A percentile compares a stretch with the other conserved stretches of the same genome.
Conservation (phyloP, 2,113 vertebrate genomes). For the Pluvianellus socialis region DNA sequence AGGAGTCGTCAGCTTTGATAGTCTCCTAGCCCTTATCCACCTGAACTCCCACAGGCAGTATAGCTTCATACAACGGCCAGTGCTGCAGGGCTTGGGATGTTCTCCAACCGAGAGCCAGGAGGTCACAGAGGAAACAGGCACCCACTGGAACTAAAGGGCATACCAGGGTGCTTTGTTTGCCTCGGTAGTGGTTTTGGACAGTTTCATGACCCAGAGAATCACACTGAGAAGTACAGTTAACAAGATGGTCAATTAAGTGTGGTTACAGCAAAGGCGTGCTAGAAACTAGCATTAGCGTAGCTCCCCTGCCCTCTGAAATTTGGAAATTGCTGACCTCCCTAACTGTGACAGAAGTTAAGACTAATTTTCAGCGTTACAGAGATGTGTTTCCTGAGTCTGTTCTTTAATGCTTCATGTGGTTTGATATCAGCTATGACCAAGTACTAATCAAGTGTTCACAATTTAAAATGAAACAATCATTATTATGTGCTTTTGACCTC, state of each 20-base stretch:
- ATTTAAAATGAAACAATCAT: not conserved
- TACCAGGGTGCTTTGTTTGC: not conserved
- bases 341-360: not conserved
- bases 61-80: accelerated
- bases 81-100: not conserved
- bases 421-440: not conserved
- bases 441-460: not conserved
- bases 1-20: not conserved
- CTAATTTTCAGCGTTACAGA: not conserved
- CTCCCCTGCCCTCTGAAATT: not conserved
- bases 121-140: not conserved
- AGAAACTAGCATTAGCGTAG: accelerated
- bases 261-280: not conserved
- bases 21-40: not conserved
- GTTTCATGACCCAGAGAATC: not conserved
- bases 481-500: not conserved
- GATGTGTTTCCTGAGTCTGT: not conserved
- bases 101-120: not conserved
- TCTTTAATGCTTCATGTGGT: not conserved
- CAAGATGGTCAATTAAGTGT: not conserved
- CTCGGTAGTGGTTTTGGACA: not conserved
- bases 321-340: not conserved
- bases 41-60: not conserved
- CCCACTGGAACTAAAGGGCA: not conserved
- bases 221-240: not conserved